Evolutionary conservation across 2,113 vertebrate species (phyloP).

Genomic region (Saguinus midas): DNA sequence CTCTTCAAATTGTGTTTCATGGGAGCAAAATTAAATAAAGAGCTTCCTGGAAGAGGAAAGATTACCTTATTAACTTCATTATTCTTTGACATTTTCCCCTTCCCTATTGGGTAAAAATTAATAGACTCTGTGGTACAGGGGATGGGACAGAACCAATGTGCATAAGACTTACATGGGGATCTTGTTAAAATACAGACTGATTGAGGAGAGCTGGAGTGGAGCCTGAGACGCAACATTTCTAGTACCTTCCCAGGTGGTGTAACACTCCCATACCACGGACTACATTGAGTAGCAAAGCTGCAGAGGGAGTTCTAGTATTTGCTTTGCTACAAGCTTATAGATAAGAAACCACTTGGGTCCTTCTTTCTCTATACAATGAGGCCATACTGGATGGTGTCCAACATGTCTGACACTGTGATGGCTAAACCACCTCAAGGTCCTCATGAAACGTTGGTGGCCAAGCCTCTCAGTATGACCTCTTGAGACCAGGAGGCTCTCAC

Average conservation of each 20-base stretch:
- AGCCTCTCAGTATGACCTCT: neutral
- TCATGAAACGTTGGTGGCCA: neutral
- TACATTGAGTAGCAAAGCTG: neutral
- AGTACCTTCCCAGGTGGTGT: neutral
- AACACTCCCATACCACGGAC: accelerated
- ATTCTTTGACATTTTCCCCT: neutral
- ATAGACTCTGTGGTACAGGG: neutral
- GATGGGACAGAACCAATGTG: accelerated
- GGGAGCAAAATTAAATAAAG: neutral
- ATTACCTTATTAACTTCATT: neutral
- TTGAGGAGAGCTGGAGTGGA: neutral
- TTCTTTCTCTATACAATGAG: neutral
- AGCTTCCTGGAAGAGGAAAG: neutral
- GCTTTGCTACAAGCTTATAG: neutral
- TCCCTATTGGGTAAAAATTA: neutral
- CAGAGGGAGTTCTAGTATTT: neutral
- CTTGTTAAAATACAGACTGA: neutral
- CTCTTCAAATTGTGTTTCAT: neutral
- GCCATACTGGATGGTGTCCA: too few species aligned
- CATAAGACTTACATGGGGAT: neutral
- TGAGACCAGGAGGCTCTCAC: neutral
- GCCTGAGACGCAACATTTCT: neutral
- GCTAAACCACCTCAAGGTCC: neutral
- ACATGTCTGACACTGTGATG: accelerated
- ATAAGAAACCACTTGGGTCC: neutral